Evolutionary conservation across 2,888 invertebrate genomes (phyloP), one percentile per base, ranked within the genome.

Genomic region (Lepidochrysops patricia): DNA sequence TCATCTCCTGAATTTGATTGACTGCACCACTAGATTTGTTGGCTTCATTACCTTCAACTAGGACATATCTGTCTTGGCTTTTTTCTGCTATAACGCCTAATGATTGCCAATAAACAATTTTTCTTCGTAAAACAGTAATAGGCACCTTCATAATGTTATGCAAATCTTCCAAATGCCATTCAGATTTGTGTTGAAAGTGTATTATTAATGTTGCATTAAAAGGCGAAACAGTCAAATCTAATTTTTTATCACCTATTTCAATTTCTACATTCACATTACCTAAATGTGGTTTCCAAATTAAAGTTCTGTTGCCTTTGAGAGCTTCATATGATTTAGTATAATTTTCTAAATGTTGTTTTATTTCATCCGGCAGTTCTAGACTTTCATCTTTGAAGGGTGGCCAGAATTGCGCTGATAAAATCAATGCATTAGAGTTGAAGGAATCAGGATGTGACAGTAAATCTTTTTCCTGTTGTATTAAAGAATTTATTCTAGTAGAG

Each of bases 331-430:
- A 94, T 75, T 94, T 95, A 0, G 97, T 98, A 73, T 96, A 98
- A 59, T 92, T 92, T 63, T 96, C 94, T 67, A 98, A 91, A 74
- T 97, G 95, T 60, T 92, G 91, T 72, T 95, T 93, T 54, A 98
- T 93, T 72, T 92, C 91, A 27, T 92, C 91, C 0, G 98, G 98
- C 54, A 98, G 82, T 74, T 97, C 95, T 15, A 98, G 87, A 68
- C 95, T 96, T 82, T 98, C 98, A 79, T 98, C 98, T 76, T 98
- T 96, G 69, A 98, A 97, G 6, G 96, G 93, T 0, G 99, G 99
- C 99, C 99, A 99, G 89, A 98, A 99, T 79, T 99, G 98, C 1
- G 97, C 97, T 0, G 98, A 99, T n/a, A 99, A 90, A 68, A 99
- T 97, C 84, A 98, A 93, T 1, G 97, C 95, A 67, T 87, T 89